Evolutionary conservation across 2,113 vertebrate species (phyloP).

Genomic region (Chiloscyllium plagiosum): DNA sequence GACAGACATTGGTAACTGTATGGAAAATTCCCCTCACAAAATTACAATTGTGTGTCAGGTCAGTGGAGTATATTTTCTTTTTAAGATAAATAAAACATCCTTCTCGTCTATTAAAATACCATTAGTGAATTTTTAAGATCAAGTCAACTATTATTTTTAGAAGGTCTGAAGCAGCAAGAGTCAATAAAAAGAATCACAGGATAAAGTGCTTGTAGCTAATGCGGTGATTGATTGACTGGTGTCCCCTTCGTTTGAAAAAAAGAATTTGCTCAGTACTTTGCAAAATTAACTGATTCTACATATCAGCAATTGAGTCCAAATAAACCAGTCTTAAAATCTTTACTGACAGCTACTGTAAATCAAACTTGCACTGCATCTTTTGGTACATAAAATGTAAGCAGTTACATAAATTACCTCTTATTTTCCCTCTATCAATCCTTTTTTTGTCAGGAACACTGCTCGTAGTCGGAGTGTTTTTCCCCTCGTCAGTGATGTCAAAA

Average conservation of each 20-base stretch:
- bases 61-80: background rate
- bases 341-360: conserved; percentile 77
- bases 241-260: background rate
- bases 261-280: background rate
- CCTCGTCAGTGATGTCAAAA: conserved; percentile 6
- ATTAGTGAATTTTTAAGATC: background rate
- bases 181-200: background rate
- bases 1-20: background rate
- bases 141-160: background rate
- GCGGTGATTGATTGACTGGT: background rate
- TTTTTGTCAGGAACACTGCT: conserved; percentile 64
- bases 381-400: conserved; percentile 67
- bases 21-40: background rate
- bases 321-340: conserved; percentile 77
- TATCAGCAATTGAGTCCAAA: conserved; percentile 46
- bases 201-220: background rate
- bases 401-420: conserved; percentile 79
- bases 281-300: conserved; percentile 8
- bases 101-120: background rate
- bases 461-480: conserved; percentile 56
- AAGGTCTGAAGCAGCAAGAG: background rate
- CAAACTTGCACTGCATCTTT: conserved; percentile 72
- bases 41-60: background rate
- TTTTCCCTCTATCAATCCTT: conserved; percentile 71
- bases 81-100: background rate